Base-by-base conservation (phyloP, 2,888 invertebrate species). In the Serripes groenlandicus region DNA sequence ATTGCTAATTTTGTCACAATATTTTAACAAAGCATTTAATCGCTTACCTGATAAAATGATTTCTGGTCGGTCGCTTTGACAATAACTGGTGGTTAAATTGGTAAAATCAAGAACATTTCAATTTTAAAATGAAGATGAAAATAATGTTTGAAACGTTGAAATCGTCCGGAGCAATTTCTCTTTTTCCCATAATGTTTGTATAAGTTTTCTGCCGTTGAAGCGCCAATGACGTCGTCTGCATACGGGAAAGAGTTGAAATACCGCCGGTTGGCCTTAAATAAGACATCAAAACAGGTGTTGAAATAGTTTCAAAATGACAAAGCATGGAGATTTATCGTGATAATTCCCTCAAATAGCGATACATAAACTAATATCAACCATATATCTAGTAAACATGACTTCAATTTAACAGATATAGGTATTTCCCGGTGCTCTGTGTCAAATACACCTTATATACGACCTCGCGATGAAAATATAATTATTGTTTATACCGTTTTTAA, bases 271-370 rank as follows among this genome's bases (percentile, higher is more conserved):
- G 49, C 2, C 18, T 49, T 5, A 3, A 49, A 49, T 49, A 66
- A 66, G 66, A 66, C 66, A 66, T 66, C 66, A 37, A 66, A 42
- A 37, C 66, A 66, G 66, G 66, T 66, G 66, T 66, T 66, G 35
- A 66, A 66, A 66, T 66, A 66, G 37, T 66, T 66, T 66, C 37
- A 15, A 66, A 35, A 35, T 66, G 66, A 66, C 66, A 26, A 66
- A 42, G 21, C 35, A 42, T 3, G 1, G 23, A 34, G 35, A 66
- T 26, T 23, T 42, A 66, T 66, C 42, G 15, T 23, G 42, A 35
- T 66, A 42, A 28, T 42, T 18, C 66, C 66, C 42, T 32, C 37
- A 66, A 66, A 49, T 21, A 49, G 49, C 9, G 7, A 21, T 56
- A 23, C 21, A 26, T 23, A 11, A 56, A 1, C 23, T 66, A 35